Evolutionary conservation across 2,113 vertebrate genomes (phyloP), one percentile per base, ranked within the genome.

Genomic region (Ceyx margarethae): DNA sequence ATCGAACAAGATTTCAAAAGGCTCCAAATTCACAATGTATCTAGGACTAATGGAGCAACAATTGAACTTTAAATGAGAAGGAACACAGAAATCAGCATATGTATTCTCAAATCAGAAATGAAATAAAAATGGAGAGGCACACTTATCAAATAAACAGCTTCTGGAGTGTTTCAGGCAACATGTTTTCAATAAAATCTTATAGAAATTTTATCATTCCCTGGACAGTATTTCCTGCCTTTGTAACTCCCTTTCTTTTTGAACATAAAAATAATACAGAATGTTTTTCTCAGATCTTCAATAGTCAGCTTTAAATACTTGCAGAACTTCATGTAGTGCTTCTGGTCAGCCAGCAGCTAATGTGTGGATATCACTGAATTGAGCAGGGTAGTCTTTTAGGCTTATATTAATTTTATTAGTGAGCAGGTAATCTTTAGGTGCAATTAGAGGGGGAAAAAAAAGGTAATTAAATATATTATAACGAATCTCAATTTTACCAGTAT

Each of bases 401-500:
- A 15, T 50, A 42, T 76, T 67, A 85, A 85, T 50, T 75, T 76
- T 89, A 77, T 67, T 85, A 93, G 54, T 2, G 15, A 87, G 60
- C 74, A 88, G 58, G 26, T 89, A 88, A 81, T 68, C 53, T 89
- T 85, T 56, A 81, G 31, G 31, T 85, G 57, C 56, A 78, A 43
- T 93, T 95, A 89, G 50, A 85, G 57, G 42, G 20, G 33, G 12
- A 4, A 31, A 73, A 91, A 86, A 67, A 86, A 79, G 46, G 57
- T 79, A 94, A 85, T 94, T 89, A 87, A 82, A 42, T 75, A 35
- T 74, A 66, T 82, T 90, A 90, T 74, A 90, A 81, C 0, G 10
- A 91, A 90, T 88, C 87, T 95, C 92, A 72, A 11, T 93, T 96
- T 91, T 94, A 87, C 90, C 61, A 66, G 46, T 82, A 79, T 95